Evolutionary conservation across 1,140 invertebrate genomes (phyloP).

Genomic region (Panagrolaimus sp.): DNA sequence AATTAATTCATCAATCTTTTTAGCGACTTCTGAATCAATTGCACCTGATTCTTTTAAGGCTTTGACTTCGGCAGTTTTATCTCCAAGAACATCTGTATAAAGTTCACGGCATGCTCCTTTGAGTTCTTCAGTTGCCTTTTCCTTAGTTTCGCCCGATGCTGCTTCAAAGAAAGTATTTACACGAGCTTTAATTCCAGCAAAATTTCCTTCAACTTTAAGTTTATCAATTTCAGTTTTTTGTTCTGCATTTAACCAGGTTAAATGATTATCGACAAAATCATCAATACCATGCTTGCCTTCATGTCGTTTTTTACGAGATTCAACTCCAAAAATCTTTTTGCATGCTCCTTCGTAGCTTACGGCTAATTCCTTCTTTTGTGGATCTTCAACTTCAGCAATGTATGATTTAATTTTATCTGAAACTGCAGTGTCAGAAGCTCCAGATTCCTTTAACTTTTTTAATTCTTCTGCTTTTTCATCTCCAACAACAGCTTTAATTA

Average conservation of each 20-base stretch:
- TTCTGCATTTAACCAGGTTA: background rate
- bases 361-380: conserved; percentile 22
- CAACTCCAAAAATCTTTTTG: conserved; percentile 13
- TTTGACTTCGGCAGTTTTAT: conserved; percentile 23
- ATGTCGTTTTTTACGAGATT: background rate
- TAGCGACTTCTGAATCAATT: background rate
- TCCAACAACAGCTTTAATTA: conserved; percentile 33
- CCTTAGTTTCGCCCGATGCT: conserved; percentile 21
- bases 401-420: conserved; percentile 28
- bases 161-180: conserved; percentile 26
- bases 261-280: background rate
- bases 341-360: conserved; percentile 18
- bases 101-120: conserved; percentile 34
- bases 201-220: background rate
- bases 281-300: background rate
- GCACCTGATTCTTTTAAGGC: conserved; percentile 26
- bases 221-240: conserved; percentile 1
- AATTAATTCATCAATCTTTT: conserved; percentile 17
- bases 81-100: conserved; percentile 24
- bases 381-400: conserved; percentile 21
- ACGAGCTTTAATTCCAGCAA: conserved; percentile 12
- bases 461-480: conserved; percentile 35
- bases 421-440: conserved; percentile 20
- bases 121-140: conserved; percentile 23
- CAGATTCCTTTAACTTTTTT: conserved; percentile 37